Conservation (phyloP, 2,888 invertebrate species). For the Cerceris ruficornis region DNA sequence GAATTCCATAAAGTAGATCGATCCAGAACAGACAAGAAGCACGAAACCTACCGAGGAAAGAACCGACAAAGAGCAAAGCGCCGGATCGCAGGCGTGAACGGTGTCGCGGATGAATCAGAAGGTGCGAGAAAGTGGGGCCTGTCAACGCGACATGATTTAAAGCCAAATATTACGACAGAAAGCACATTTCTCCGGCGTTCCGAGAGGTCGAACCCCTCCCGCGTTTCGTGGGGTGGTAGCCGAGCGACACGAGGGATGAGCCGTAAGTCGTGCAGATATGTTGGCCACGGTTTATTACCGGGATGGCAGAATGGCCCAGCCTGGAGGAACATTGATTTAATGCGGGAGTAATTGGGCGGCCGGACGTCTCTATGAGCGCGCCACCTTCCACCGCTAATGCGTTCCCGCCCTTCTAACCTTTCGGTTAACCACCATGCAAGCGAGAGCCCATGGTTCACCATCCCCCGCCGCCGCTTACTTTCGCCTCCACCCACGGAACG, state of each 20-base stretch:
- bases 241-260: slow-evolving; percentile 63
- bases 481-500: slow-evolving; percentile 52
- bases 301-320: slow-evolving; percentile 68
- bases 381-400: slow-evolving; percentile 73
- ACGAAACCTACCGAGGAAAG: background rate
- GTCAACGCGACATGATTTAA: slow-evolving; percentile 81
- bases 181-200: slow-evolving; percentile 76
- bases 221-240: slow-evolving; percentile 27
- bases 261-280: slow-evolving; percentile 76
- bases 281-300: slow-evolving; percentile 79
- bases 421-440: slow-evolving; percentile 67
- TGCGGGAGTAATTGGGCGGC: slow-evolving; percentile 81
- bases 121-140: slow-evolving; percentile 68
- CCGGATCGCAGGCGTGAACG: slow-evolving; percentile 9
- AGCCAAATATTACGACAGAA: slow-evolving; percentile 82
- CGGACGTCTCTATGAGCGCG: slow-evolving; percentile 79
- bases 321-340: slow-evolving; percentile 81
- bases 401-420: slow-evolving; percentile 64
- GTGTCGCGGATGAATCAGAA: slow-evolving; percentile 64
- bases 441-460: slow-evolving; percentile 37
- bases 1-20: background rate
- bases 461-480: slow-evolving; percentile 32
- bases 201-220: slow-evolving; percentile 43
- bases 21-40: background rate
- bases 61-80: background rate